phyloP scores from a whole-genome alignment of 2,888 invertebrate genomes.

The Cryptosula pallasiana region DNA sequence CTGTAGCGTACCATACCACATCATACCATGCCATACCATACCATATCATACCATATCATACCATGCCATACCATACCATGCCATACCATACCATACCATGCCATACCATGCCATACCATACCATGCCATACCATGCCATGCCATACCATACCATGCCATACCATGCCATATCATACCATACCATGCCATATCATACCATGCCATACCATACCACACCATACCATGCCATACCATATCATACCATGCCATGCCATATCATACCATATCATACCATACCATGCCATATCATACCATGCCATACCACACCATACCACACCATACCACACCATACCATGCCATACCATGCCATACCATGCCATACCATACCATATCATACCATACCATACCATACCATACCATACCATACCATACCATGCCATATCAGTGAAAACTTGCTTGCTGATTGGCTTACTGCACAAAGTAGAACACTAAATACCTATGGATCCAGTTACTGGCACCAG shows the following conservation, averaged over 20 bases:
- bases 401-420: constrained; percentile 26
- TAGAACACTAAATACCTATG: constrained; percentile 8
- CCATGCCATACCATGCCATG: constrained; percentile 28
- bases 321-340: not conserved
- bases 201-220: constrained; percentile 29
- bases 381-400: constrained; percentile 28
- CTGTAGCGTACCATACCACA: no score
- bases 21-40: no score
- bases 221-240: constrained; percentile 28
- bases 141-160: constrained; percentile 29
- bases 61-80: no score
- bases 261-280: constrained; percentile 28
- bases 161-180: constrained; percentile 29
- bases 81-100: constrained; percentile 26
- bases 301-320: not conserved
- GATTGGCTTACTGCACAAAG: no score
- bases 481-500: constrained; percentile 47
- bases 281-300: constrained; percentile 26
- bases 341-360: constrained; percentile 4
- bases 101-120: constrained; percentile 28
- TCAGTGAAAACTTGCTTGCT: no score
- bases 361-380: constrained; percentile 26
- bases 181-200: constrained; percentile 28
- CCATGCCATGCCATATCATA: constrained; percentile 29
- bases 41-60: no score